Evolutionary conservation across 2,113 vertebrate genomes (phyloP).

Genomic region (Salvelinus alpinus): DNA sequence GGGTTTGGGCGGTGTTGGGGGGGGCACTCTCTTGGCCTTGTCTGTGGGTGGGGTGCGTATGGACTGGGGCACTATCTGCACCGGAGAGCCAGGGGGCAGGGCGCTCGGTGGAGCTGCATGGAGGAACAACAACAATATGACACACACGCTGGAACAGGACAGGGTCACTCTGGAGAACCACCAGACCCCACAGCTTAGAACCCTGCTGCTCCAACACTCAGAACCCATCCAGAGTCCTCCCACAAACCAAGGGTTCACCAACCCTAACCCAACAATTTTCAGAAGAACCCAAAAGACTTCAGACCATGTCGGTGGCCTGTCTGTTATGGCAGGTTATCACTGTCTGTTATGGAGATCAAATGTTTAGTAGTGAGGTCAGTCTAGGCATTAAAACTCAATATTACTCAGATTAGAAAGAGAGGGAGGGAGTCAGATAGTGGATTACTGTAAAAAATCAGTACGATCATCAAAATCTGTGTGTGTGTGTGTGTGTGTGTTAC

Average conservation of each 20-base stretch:
- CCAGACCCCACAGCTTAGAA: constrained; percentile 16
- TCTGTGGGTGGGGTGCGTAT: constrained; percentile 73
- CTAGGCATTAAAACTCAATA: constrained; percentile 20
- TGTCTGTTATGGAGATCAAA: constrained; percentile 10
- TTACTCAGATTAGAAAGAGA: constrained; percentile 27
- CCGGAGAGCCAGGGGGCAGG: constrained; percentile 66
- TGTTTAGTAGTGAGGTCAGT: constrained; percentile 4
- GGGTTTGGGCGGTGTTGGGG: constrained; percentile 82
- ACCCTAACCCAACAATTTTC: background rate
- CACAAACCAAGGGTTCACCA: background rate
- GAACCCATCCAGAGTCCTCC: background rate
- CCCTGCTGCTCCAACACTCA: constrained; percentile 11
- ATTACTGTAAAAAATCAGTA: constrained; percentile 8
- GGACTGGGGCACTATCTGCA: constrained; percentile 72
- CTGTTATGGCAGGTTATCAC: background rate
- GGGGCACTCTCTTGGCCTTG: constrained; percentile 75
- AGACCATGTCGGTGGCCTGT: background rate
- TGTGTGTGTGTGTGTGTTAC: constrained; percentile 80
- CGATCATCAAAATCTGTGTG: background rate
- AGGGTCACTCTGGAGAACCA: constrained; percentile 13
- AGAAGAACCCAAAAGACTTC: background rate
- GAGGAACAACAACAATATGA: constrained; percentile 30
- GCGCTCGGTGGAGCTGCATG: constrained; percentile 66
- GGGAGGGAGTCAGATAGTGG: background rate
- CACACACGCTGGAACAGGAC: constrained; percentile 49